Evolutionary conservation across 2,797 vertebrate species (phyloP), one percentile per base, ranked within the genome.

Genomic region (Cynopterus sphinx): DNA sequence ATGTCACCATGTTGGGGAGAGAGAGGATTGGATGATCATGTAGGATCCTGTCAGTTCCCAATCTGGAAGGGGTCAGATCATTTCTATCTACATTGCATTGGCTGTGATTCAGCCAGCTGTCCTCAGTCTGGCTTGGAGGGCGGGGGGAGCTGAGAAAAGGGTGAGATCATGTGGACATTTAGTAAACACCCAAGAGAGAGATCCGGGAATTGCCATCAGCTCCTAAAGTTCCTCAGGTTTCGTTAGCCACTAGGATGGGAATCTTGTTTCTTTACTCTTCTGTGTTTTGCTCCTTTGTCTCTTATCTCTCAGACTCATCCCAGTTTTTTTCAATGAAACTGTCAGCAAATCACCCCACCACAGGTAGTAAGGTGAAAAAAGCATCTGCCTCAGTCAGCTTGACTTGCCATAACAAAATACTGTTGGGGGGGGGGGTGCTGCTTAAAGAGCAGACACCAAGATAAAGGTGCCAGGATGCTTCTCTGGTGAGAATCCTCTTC

Each of bases 361-460:
- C 26, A 31, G 22, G 11, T 16, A 31, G 26, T n/a, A 46, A 85
- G 4, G 19, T 71, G 2, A 59, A 57, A 51, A 51, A 36, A 17
- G 9, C 13, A 22, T 57, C 41, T 8, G 3, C 24, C 28, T 61
- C 22, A 24, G 65, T 46, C 53, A 81, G 43, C 19, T 51, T 15
- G 1, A 33, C 16, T 16, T 70, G 31, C 24, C 39, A 28, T 33
- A 15, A 31, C 24, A 70, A 31, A 61, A 46, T 70, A 36, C n/a
- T n/a, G 31, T 39, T 31, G 59, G 5, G 28, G 11, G 0, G 26
- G 59, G 26, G 57, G 0, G 1, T 4, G 17, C 8, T 12, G 31
- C 15, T 36, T 71, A 59, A 61, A 36, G 24, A 82, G 24, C 24
- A 70, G 39, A 68, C 31, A 36, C 21, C 53, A 26, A 51, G n/a